A percentile compares a stretch with the other conserved stretches of the same genome.
These are phyloP conservation scores for Apantesis nais DNA, from an alignment of 2,888 invertebrate species.

Conservation along the genomic window DNA sequence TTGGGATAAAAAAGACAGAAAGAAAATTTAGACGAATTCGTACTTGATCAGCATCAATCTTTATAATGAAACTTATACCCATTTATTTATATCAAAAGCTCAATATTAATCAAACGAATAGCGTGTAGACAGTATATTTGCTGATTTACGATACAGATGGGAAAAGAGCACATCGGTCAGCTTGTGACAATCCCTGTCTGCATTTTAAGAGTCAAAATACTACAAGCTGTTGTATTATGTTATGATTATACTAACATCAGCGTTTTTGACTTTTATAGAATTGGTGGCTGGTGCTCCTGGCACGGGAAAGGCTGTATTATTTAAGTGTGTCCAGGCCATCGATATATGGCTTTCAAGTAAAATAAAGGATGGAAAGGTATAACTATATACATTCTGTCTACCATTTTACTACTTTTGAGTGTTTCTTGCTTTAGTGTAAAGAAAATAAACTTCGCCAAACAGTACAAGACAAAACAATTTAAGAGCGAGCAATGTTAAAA, in stretches of 20 bases:
- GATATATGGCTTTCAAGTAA: conserved; percentile 48
- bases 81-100: no score
- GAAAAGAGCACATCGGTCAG: neutral
- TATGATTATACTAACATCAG: neutral
- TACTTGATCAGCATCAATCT: no score
- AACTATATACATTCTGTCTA: neutral
- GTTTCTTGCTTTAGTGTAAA: neutral
- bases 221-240: neutral
- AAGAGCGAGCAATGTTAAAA: neutral
- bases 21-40: no score
- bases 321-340: conserved; percentile 59
- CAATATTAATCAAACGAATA: neutral
- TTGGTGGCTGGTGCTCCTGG: conserved; percentile 64
- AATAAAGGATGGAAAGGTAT: conserved; percentile 52
- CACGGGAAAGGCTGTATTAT: conserved; percentile 51
- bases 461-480: neutral
- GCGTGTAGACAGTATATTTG: neutral
- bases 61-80: no score
- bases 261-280: conserved; percentile 50
- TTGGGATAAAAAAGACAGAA: no score
- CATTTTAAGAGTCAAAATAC: no score
- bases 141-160: neutral
- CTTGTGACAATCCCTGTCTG: no score
- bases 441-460: neutral
- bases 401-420: neutral